Percentiles rank a stretch among this genome's conserved stretches.
Conservation (phyloP, 1,140 invertebrate genomes). For the Zaprionus tsacasi region DNA sequence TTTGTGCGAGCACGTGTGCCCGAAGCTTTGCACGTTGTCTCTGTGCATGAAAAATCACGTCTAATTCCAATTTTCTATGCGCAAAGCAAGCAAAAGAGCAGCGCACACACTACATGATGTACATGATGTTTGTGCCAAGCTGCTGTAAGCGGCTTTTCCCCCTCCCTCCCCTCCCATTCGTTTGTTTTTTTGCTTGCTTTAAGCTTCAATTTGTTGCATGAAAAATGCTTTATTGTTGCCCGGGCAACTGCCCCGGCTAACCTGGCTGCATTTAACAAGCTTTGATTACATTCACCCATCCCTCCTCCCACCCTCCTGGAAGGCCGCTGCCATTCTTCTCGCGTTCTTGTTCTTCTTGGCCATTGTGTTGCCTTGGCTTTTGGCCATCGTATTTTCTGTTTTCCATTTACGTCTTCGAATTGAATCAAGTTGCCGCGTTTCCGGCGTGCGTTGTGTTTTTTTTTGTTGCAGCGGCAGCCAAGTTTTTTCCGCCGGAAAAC, state of each 20-base stretch:
- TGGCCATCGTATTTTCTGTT: constrained; percentile 68
- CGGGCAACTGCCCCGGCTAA: constrained; percentile 17
- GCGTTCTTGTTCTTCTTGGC: constrained; percentile 23
- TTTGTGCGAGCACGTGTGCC: constrained; percentile 1
- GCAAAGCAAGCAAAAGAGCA: neutral
- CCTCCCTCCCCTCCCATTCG: neutral
- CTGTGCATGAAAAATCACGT: constrained; percentile 46
- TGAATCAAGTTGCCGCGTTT: constrained; percentile 74
- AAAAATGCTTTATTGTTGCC: constrained; percentile 35
- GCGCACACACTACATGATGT: neutral
- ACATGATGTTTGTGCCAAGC: constrained; percentile 3
- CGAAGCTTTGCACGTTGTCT: constrained; percentile 23
- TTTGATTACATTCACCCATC: constrained; percentile 62
- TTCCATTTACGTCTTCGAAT: constrained; percentile 75
- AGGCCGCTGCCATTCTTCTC: constrained; percentile 7
- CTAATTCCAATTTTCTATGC: constrained; percentile 43
- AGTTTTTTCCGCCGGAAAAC: constrained; percentile 79
- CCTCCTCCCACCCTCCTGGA: too few species aligned
- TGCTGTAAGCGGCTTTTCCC: neutral
- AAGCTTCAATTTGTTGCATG: constrained; percentile 45
- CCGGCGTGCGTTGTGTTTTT: constrained; percentile 43
- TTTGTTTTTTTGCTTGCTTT: constrained; percentile 13
- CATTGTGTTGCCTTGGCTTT: constrained; percentile 55
- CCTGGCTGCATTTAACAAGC: constrained; percentile 45
- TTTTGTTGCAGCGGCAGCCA: constrained; percentile 46